phyloP scores from a whole-genome alignment of 2,113 vertebrate genomes.

The Myotis lucifugus region DNA sequence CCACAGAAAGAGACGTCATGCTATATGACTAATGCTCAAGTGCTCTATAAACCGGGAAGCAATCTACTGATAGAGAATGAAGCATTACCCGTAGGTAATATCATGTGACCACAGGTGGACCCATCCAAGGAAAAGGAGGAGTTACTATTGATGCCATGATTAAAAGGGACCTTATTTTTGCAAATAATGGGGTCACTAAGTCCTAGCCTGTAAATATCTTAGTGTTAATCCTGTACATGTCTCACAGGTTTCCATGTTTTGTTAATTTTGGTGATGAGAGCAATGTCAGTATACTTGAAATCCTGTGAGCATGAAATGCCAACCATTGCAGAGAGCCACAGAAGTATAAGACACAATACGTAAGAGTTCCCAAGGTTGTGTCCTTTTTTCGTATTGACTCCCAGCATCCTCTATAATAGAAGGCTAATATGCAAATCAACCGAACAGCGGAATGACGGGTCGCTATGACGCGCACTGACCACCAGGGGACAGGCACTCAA shows the following conservation, averaged over 20 bases:
- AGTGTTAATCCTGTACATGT: background rate
- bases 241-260: background rate
- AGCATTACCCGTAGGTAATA: background rate
- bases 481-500: too few species aligned
- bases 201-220: background rate
- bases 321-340: background rate
- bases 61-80: background rate
- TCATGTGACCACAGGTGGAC: background rate
- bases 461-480: too few species aligned
- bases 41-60: background rate
- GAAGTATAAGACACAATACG: background rate
- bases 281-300: background rate
- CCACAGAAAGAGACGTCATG: background rate
- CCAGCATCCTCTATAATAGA: too few species aligned
- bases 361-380: background rate
- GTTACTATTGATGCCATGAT: background rate
- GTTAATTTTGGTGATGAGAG: background rate
- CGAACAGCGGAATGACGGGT: too few species aligned
- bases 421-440: too few species aligned
- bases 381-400: too few species aligned
- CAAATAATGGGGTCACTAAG: background rate
- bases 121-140: background rate
- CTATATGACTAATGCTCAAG: constrained; percentile 32
- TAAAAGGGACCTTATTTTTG: background rate
- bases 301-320: background rate